Base-by-base conservation (phyloP, 2,113 vertebrate species). In the Malurus cyaneus region DNA sequence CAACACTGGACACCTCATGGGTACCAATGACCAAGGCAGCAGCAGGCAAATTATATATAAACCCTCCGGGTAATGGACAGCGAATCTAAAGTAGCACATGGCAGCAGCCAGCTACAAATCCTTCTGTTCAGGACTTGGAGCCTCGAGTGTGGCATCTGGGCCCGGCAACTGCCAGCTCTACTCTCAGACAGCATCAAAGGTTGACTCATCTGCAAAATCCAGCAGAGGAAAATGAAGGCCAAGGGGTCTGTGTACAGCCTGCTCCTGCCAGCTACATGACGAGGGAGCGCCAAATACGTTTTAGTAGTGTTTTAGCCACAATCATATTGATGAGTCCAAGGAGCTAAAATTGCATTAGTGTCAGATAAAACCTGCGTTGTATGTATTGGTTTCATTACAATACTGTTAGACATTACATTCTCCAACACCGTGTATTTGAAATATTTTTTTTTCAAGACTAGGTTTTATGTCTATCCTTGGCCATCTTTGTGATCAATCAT, bases 121-220 rank as follows among this genome's bases (percentile, higher is more conserved):
- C 86, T 89, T 74, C 88, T 92, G 69, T 83, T 96, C 60, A 64
- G 72, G 65, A 72, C 76, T 94, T 96, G 94, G 94, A 97, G 95
- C 41, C 57, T 49, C 0, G 9, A 88, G 80, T 64, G 65, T 71
- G 69, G 69, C 95, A 96, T 97, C 90, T 97, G 96, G 71, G 64
- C 61, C 64, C 62, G 66, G 77, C 36, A 83, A 56, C 21, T 90
- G 93, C 94, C 94, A 96, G 50, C 74, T 94, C 50, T 85, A 5
- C 49, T 94, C 53, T 92, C 74, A 65, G 49, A 89, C 54, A 73
- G 56, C 60, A 64, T 84, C 88, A 84, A 81, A 81, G 61, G 60
- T 31, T 90, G 44, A 94, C 56, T 94, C 60, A 72, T 90, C 76
- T 88, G 77, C 77, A 89, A 73, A 77, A 96, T 88, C 1, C 71